Evolutionary conservation across 2,113 vertebrate genomes (phyloP).

Genomic region (Cebidichthys violaceus): DNA sequence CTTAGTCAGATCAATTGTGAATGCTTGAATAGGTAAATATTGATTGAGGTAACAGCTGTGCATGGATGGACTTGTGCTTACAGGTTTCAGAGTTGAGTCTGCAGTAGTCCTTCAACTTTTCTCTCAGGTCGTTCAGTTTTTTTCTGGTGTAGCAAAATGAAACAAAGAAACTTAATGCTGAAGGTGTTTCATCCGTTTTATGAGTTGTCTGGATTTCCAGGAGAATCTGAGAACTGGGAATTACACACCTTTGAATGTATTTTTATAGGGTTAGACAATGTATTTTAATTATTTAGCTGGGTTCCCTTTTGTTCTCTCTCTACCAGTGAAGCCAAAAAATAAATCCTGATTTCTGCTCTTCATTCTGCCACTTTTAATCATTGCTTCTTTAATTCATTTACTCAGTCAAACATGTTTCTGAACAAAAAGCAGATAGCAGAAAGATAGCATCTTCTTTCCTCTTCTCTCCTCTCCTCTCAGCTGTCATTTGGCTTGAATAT

Average conservation of each 20-base stretch:
- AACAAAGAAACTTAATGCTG: neutral
- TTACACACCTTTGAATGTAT: slow-evolving; percentile 7
- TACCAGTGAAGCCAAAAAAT: slow-evolving; percentile 50
- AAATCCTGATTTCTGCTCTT: slow-evolving; percentile 53
- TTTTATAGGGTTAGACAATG: slow-evolving; percentile 14
- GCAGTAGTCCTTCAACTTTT: slow-evolving; percentile 13
- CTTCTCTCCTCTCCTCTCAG: neutral
- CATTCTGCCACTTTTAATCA: slow-evolving; percentile 66
- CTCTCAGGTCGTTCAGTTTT: neutral
- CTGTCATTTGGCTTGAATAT: neutral
- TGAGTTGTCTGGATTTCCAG: neutral
- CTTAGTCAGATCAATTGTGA: slow-evolving; percentile 41
- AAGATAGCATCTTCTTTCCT: neutral
- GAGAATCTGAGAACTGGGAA: neutral
- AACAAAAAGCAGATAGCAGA: slow-evolving; percentile 43
- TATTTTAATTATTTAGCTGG: slow-evolving; percentile 40
- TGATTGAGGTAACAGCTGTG: slow-evolving; percentile 38
- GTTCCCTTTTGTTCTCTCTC: slow-evolving; percentile 29
- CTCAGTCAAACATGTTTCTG: slow-evolving; percentile 33
- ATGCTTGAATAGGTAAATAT: slow-evolving; percentile 58
- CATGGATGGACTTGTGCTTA: slow-evolving; percentile 21
- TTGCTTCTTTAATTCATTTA: slow-evolving; percentile 62
- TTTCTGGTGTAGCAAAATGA: neutral
- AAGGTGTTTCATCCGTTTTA: slow-evolving; percentile 2
- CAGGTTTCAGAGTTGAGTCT: neutral